Percentiles rank a stretch among this genome's conserved stretches.
These are phyloP conservation scores for Pelochelys cantorii DNA, from an alignment of 2,797 vertebrate genomes.

Conservation along the genomic window DNA sequence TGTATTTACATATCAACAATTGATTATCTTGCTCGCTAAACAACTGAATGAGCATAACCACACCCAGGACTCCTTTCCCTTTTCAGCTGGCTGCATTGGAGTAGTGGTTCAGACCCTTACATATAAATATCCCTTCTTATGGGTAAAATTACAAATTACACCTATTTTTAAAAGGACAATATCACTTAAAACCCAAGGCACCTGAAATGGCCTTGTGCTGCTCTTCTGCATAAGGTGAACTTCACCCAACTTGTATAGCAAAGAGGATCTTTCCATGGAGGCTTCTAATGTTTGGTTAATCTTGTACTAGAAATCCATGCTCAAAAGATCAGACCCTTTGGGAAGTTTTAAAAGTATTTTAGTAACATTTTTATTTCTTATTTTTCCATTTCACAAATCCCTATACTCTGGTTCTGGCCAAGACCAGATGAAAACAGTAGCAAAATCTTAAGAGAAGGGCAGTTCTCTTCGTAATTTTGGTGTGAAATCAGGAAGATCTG, in stretches of 20 bases:
- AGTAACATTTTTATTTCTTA: not conserved
- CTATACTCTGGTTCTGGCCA: not conserved
- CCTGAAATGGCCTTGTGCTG: not conserved
- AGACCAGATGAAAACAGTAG: not conserved
- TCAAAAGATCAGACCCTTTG: not conserved
- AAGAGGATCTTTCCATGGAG: not conserved
- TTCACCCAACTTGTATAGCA: accelerated
- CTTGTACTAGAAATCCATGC: not conserved
- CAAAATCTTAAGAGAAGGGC: not conserved
- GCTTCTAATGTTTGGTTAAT: not conserved
- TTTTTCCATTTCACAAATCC: not conserved
- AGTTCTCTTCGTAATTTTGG: not conserved
- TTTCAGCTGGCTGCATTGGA: too few species aligned
- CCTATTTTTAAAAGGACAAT: not conserved
- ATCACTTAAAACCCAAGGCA: not conserved
- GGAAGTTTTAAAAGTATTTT: not conserved
- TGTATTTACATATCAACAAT: too few species aligned
- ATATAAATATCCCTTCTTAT: not conserved
- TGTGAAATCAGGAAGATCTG: not conserved
- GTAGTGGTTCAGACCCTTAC: too few species aligned
- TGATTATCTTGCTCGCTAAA: too few species aligned
- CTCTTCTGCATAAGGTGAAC: accelerated
- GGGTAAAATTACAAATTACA: not conserved
- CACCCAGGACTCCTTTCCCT: too few species aligned
- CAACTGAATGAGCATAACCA: too few species aligned